A percentile compares a stretch with the other conserved stretches of the same genome.
Evolutionary conservation across 2,113 vertebrate genomes (phyloP).

Genomic region (Bettongia penicillata): DNA sequence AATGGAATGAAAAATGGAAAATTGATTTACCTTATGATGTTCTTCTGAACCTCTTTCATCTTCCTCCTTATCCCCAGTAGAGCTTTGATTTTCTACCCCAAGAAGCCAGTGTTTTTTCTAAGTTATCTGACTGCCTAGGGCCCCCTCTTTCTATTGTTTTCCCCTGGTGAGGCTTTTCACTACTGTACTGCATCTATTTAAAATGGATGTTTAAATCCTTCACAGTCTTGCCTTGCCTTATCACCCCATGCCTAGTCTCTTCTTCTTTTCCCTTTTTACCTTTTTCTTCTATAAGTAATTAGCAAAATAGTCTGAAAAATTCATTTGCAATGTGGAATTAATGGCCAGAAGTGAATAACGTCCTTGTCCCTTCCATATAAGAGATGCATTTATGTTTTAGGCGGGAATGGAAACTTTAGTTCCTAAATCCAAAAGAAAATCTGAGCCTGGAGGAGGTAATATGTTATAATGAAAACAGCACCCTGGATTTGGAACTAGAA

Average conservation of each 20-base stretch:
- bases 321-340: neutral
- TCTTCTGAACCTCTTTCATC: neutral
- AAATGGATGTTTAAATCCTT: no score
- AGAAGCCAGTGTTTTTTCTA: neutral
- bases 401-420: neutral
- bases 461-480: neutral
- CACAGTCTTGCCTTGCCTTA: neutral
- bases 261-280: neutral
- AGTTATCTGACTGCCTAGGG: rapidly evolving
- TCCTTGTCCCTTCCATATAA: neutral
- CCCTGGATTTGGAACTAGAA: neutral
- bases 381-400: neutral
- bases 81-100: neutral
- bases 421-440: neutral
- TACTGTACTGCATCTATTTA: neutral
- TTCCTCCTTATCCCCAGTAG: neutral
- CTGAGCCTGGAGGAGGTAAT: neutral
- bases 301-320: neutral
- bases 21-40: neutral
- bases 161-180: rapidly evolving
- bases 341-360: neutral
- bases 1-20: neutral
- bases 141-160: rapidly evolving
- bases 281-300: neutral
- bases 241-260: neutral